Percentiles rank a stretch among this genome's conserved stretches.
phyloP scores from a whole-genome alignment of 2,888 invertebrate species.

The Xestia xanthographa region DNA sequence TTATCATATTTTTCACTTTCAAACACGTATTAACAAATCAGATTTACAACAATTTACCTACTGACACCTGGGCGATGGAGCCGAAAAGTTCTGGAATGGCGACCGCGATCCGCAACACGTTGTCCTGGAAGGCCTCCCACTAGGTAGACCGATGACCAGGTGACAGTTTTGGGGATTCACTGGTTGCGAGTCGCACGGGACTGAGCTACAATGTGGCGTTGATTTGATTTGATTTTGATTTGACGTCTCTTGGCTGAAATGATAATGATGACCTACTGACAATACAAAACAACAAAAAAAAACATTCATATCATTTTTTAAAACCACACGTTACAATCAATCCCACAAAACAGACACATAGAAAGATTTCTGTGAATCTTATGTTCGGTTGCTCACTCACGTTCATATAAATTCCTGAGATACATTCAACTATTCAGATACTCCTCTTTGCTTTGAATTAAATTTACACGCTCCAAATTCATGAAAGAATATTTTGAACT shows the following conservation, averaged over 20 bases:
- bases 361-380: constrained; percentile 13
- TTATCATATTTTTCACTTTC: neutral
- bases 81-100: no score
- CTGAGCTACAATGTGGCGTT: no score
- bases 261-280: neutral
- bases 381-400: constrained; percentile 3
- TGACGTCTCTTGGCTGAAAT: no score
- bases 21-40: neutral
- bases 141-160: no score
- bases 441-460: constrained; percentile 53
- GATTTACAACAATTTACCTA: neutral
- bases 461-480: constrained; percentile 51
- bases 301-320: neutral
- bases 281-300: neutral
- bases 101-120: no score
- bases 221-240: no score
- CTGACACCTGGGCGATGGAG: no score
- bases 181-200: no score
- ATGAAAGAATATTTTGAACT: constrained; percentile 28
- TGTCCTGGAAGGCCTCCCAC: no score
- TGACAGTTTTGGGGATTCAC: no score
- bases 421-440: constrained; percentile 33
- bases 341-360: constrained; percentile 15
- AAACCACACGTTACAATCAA: constrained; percentile 3
- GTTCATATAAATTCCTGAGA: constrained; percentile 34